Evolutionary conservation across 1,140 invertebrate genomes (phyloP).

Genomic region (Dryas iulia): DNA sequence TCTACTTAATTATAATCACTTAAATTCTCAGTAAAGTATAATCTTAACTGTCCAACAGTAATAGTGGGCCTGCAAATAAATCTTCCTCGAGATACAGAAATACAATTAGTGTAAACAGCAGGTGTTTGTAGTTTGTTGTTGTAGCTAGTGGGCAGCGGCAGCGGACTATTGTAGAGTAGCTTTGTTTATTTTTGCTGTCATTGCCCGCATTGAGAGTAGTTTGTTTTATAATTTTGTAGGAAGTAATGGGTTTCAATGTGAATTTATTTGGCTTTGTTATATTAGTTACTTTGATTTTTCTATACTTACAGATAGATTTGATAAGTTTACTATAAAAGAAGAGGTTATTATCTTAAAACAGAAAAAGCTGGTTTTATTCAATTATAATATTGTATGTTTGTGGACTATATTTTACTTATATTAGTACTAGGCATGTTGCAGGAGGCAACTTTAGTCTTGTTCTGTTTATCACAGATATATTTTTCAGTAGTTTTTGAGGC

Average conservation of each 20-base stretch:
- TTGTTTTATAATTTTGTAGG: conserved; percentile 9
- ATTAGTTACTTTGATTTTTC: background rate
- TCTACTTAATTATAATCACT: too few species aligned
- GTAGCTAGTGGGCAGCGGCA: background rate
- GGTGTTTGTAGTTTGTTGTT: conserved; percentile 29
- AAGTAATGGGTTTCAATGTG: background rate
- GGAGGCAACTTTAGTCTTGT: too few species aligned
- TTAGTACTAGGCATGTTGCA: too few species aligned
- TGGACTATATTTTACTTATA: too few species aligned
- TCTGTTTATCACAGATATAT: too few species aligned
- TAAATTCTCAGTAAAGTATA: background rate
- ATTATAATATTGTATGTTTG: too few species aligned
- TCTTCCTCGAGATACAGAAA: background rate
- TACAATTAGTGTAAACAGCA: conserved; percentile 26
- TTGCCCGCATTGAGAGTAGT: background rate
- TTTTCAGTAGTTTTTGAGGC: too few species aligned
- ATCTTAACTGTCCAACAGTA: background rate
- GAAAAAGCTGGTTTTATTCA: too few species aligned
- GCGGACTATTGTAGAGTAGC: conserved; percentile 12
- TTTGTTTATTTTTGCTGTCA: conserved; percentile 14
- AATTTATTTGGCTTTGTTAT: background rate
- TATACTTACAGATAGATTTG: too few species aligned
- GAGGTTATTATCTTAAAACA: too few species aligned
- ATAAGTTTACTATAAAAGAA: too few species aligned
- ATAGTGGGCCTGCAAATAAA: background rate